Evolutionary conservation across 2,888 invertebrate genomes (phyloP).

Genomic region (Cyaniris semiargus): DNA sequence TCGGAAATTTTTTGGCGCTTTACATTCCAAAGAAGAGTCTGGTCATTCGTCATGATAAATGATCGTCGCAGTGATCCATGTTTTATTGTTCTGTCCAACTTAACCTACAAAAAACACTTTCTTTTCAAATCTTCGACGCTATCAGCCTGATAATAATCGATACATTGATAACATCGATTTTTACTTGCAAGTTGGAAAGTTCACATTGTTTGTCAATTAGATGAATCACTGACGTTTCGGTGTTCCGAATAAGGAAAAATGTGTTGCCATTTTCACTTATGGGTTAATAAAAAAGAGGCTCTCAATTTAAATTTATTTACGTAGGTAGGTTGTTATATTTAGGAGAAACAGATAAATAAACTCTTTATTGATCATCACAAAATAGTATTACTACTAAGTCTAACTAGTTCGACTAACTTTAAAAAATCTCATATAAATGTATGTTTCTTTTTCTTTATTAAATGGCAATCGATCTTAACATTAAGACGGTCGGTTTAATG

Average conservation of each 20-base stretch:
- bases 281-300: neutral
- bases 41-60: neutral
- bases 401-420: no score
- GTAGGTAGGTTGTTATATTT: no score
- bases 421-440: no score
- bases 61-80: neutral
- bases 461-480: no score
- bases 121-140: neutral
- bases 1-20: neutral
- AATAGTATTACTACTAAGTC: no score
- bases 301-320: no score
- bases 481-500: no score
- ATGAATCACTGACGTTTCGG: neutral
- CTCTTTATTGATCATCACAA: no score
- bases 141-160: neutral
- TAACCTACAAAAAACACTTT: constrained; percentile 18
- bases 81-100: constrained; percentile 6
- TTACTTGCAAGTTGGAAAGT: constrained; percentile 13
- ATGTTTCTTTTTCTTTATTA: no score
- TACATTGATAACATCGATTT: neutral
- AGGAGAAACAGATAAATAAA: no score
- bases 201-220: constrained; percentile 12
- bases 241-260: constrained; percentile 9
- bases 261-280: neutral
- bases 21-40: neutral